Evolutionary conservation across 2,113 vertebrate genomes (phyloP), one percentile per base, ranked within the genome.

Genomic region (Prochilodus magdalenae): DNA sequence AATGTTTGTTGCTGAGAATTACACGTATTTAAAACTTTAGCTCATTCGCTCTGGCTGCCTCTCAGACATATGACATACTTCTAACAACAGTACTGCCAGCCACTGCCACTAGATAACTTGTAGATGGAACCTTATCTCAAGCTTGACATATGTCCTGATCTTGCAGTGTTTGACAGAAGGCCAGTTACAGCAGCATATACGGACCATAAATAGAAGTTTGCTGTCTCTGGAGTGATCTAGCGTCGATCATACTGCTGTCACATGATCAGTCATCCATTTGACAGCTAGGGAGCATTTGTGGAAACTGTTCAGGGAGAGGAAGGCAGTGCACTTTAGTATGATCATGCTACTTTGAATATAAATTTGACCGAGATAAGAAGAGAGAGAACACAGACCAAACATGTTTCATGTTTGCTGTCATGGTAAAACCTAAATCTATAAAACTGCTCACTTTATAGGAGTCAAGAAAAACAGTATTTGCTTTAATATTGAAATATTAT

Each of bases 141-240:
- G 16, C 65, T 27, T 70, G 63, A 79, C 49, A 27, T 30, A 70
- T 30, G 53, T 66, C 62, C 30, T 55, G 49, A 69, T 47, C 36
- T 49, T 27, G 63, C 49, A 62, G 24, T 57, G 63, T 55, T 29
- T 69, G 33, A 67, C 63, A 67, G 62, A 3, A 51, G 30, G 60
- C 20, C 59, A 78, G 5, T 78, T 26, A 24, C 69, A 36, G 22
- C 20, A 78, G 27, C 20, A 78, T 79, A 63, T 29, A 77, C 27
- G 55, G 65, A 59, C 6, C 16, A 71, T 70, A 59, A 49, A 77
- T 26, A 65, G 40, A 29, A 24, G 10, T 62, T 63, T 13, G 24
- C n/a, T 33, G 27, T 67, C 63, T 44, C 62, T 53, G 47, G 27
- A 77, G 62, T 66, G 62, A 66, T 33, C 16, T 62, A 29, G 40